Percentiles rank a stretch among this genome's conserved stretches.
Evolutionary conservation across 2,797 vertebrate genomes (phyloP).

Genomic region (Smutsia gigantea): DNA sequence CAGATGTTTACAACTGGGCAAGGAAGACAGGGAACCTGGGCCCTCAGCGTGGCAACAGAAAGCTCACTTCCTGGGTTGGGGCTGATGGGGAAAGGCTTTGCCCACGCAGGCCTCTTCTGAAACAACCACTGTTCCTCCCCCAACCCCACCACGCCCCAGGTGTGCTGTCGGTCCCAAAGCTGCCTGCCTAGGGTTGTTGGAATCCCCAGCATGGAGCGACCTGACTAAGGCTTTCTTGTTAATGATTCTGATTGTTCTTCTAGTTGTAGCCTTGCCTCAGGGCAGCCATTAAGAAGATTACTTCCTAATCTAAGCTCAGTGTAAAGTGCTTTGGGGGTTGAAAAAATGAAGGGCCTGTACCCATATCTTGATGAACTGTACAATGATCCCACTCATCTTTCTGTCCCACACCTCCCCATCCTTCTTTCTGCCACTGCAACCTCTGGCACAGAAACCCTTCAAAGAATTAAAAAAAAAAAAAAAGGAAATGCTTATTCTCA

Average conservation of each 20-base stretch:
- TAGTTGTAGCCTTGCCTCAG: background rate
- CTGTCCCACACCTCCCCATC: background rate
- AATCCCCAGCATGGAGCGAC: background rate
- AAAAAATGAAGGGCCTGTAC: background rate
- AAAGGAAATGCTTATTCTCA: background rate
- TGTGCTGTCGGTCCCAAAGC: background rate
- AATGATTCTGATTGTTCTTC: background rate
- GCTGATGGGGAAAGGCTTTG: background rate
- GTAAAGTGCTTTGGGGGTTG: background rate
- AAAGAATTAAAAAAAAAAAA: background rate
- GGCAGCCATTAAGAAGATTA: background rate
- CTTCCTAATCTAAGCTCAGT: background rate
- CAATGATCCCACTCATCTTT: background rate
- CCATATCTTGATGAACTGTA: background rate
- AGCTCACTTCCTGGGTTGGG: background rate
- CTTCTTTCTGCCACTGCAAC: background rate
- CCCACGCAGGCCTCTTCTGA: background rate
- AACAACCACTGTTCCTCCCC: too few species aligned
- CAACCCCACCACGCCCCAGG: fast-evolving
- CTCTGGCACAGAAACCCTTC: background rate
- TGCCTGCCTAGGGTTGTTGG: background rate
- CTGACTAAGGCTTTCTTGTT: background rate
- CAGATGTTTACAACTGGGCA: background rate
- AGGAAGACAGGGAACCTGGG: too few species aligned
- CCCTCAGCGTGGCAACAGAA: background rate